Evolutionary conservation across 2,797 vertebrate genomes (phyloP).

Genomic region (Melanotaenia pygmaea): DNA sequence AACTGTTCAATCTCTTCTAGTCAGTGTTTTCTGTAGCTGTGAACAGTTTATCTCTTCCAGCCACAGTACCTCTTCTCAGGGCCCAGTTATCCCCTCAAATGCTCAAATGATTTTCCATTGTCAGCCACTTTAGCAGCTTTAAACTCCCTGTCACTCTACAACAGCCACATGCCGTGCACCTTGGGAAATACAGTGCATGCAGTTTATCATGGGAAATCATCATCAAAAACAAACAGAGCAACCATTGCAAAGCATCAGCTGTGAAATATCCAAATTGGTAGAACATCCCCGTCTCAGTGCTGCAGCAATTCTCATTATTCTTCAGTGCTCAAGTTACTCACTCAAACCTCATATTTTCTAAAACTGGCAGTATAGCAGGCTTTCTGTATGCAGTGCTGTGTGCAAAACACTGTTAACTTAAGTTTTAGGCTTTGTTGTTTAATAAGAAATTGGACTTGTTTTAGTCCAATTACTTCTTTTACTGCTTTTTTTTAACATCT

Average conservation of each 20-base stretch:
- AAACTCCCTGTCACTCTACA: slow-evolving; percentile 61
- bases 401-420: slow-evolving; percentile 3
- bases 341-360: slow-evolving; percentile 33
- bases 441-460: not conserved
- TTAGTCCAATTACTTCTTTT: slow-evolving; percentile 4
- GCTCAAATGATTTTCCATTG: slow-evolving; percentile 49
- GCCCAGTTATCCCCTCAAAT: slow-evolving; percentile 52
- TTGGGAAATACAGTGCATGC: slow-evolving; percentile 61
- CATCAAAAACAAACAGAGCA: slow-evolving; percentile 56
- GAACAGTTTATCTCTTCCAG: slow-evolving; percentile 59
- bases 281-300: slow-evolving; percentile 32
- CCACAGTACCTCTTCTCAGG: slow-evolving; percentile 34
- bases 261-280: slow-evolving; percentile 44
- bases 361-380: slow-evolving; percentile 37
- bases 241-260: slow-evolving; percentile 42
- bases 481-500: not conserved
- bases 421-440: not conserved
- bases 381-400: slow-evolving; percentile 28
- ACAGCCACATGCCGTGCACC: slow-evolving; percentile 67
- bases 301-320: slow-evolving; percentile 33
- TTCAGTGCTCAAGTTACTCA: slow-evolving; percentile 34
- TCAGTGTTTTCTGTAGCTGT: slow-evolving; percentile 35
- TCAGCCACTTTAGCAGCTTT: slow-evolving; percentile 61
- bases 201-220: slow-evolving; percentile 67
- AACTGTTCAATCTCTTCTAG: not conserved